These are phyloP conservation scores for Diarsia dahlii DNA, from an alignment of 2,888 invertebrate species.

Conservation along the genomic window DNA sequence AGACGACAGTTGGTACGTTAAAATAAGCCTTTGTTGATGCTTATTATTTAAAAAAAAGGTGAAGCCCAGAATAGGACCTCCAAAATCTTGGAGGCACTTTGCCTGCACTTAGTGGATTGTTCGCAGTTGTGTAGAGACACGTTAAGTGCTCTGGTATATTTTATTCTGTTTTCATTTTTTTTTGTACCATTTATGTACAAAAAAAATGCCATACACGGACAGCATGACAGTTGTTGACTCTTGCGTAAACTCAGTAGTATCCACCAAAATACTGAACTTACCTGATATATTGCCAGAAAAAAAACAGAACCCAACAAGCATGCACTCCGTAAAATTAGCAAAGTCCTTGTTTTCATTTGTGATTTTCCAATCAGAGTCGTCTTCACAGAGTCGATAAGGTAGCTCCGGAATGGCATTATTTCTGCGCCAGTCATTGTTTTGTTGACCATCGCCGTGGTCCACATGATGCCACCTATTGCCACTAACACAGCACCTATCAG, in stretches of 20 bases:
- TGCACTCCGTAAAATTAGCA: slow-evolving; percentile 67
- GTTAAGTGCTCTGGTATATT: no score
- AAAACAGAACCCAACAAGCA: slow-evolving; percentile 73
- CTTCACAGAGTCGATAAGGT: slow-evolving; percentile 61
- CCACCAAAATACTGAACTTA: slow-evolving; percentile 55
- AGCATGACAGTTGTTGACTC: neutral
- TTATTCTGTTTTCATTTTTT: neutral
- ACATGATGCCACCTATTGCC: slow-evolving; percentile 64
- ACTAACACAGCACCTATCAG: slow-evolving; percentile 51
- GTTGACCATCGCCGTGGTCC: slow-evolving; percentile 63
- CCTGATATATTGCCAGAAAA: slow-evolving; percentile 74
- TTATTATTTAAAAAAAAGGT: neutral
- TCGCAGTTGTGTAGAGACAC: neutral
- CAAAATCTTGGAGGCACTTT: neutral
- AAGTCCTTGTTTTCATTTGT: slow-evolving; percentile 58
- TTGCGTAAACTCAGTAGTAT: neutral
- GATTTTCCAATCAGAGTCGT: slow-evolving; percentile 72
- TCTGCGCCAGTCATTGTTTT: slow-evolving; percentile 35
- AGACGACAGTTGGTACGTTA: neutral
- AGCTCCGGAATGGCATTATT: slow-evolving; percentile 47
- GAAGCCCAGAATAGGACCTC: neutral
- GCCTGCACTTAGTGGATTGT: neutral
- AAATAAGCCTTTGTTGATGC: neutral
- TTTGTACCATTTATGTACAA: neutral
- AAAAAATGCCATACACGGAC: neutral